A percentile compares a stretch with the other conserved stretches of the same genome.
phyloP scores from a whole-genome alignment of 1,140 invertebrate genomes.

The Sitophilus oryzae region DNA sequence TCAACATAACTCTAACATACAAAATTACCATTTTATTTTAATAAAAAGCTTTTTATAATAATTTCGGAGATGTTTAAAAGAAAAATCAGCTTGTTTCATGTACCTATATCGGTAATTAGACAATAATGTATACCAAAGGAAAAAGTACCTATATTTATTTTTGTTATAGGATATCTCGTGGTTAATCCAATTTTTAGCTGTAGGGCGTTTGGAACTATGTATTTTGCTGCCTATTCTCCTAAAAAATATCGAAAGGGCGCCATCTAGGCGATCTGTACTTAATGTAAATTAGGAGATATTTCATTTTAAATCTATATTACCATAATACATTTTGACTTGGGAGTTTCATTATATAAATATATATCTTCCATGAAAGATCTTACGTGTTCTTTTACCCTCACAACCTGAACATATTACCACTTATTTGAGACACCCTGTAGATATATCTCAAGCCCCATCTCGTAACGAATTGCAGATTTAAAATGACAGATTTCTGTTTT shows the following conservation, averaged over 20 bases:
- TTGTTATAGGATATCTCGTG: constrained; percentile 16
- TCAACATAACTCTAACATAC: no score
- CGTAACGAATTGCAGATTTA: no score
- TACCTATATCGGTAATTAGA: constrained; percentile 25
- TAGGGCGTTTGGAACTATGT: constrained; percentile 13
- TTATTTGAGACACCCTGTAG: no score
- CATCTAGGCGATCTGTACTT: constrained; percentile 35
- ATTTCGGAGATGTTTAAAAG: constrained; percentile 6
- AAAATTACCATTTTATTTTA: no score
- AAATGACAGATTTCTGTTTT: no score
- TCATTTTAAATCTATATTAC: constrained; percentile 37
- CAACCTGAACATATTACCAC: no score
- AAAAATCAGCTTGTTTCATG: constrained; percentile 15
- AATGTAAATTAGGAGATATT: constrained; percentile 39
- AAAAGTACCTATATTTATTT: constrained; percentile 24
- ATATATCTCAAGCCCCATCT: no score
- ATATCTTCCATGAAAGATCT: constrained; percentile 34
- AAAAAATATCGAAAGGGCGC: no score
- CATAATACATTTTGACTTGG: constrained; percentile 38
- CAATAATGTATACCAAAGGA: constrained; percentile 18
- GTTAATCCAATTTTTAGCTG: constrained; percentile 11
- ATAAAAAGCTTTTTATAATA: no score
- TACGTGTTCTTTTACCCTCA: no score
- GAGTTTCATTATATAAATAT: constrained; percentile 37
- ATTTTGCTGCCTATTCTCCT: constrained; percentile 9